These are phyloP conservation scores for Callaeas wilsoni DNA, from an alignment of 2,113 vertebrate genomes.

Conservation along the genomic window DNA sequence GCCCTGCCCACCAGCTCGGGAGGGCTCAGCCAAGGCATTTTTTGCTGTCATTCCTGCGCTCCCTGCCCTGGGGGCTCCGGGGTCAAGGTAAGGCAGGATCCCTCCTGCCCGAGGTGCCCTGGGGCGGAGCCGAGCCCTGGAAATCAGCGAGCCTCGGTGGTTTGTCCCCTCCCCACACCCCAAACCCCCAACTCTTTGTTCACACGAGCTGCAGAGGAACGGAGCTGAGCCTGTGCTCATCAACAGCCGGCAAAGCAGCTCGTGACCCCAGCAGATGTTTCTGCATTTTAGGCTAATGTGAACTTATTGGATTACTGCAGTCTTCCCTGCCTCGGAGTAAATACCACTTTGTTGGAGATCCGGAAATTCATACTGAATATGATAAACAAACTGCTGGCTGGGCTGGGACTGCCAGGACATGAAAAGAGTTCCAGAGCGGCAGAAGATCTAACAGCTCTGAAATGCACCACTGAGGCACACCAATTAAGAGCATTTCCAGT, in stretches of 20 bases:
- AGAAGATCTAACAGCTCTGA: slow-evolving; percentile 38
- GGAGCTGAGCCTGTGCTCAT: background rate
- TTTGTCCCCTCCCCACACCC: background rate
- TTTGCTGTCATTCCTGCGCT: background rate
- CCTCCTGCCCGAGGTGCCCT: background rate
- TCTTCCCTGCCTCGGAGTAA: slow-evolving; percentile 33
- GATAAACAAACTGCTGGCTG: slow-evolving; percentile 50
- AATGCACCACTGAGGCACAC: slow-evolving; percentile 13
- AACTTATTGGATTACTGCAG: slow-evolving; percentile 62
- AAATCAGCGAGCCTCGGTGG: background rate
- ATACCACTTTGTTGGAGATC: slow-evolving; percentile 53
- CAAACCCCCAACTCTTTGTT: background rate
- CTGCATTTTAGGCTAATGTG: slow-evolving; percentile 65
- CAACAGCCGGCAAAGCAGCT: background rate
- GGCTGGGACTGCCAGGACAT: slow-evolving; percentile 8
- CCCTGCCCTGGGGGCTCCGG: background rate
- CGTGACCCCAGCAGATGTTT: slow-evolving; percentile 46
- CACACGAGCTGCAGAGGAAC: background rate
- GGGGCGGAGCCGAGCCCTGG: background rate
- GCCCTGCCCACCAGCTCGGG: background rate
- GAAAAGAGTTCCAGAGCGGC: background rate
- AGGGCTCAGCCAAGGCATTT: background rate
- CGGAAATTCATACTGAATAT: slow-evolving; percentile 43
- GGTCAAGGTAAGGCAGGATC: background rate
- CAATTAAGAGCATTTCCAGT: slow-evolving; percentile 54